Evolutionary conservation across 2,888 invertebrate genomes (phyloP), one percentile per base, ranked within the genome.

Genomic region (Isotomurus palustris): DNA sequence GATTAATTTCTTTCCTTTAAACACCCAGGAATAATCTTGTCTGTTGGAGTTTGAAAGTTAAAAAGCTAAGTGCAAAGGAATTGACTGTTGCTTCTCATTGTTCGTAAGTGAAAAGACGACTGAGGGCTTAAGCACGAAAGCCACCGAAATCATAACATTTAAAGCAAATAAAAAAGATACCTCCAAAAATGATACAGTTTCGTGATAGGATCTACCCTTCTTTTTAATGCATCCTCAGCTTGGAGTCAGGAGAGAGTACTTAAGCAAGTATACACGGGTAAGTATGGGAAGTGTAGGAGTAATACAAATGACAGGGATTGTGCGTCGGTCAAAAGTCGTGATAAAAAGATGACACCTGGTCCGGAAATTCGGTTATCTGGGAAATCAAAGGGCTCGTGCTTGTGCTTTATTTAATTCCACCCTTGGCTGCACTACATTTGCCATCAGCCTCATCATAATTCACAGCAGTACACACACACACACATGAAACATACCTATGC

Each of bases 341-440:
- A 68, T 69, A 67, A 69, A 68, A 69, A 62, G 69, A 69, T 69
- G 69, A 69, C 69, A 69, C 69, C 69, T 69, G 69, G 69, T 64
- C 69, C 66, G 69, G 67, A 69, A 66, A 64, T 62, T 66, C 62
- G 63, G 69, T 66, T 69, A 66, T 68, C 67, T 54, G 48, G 58
- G 58, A 57, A 66, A 64, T 61, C 60, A 63, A 63, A 60, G 60
- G 61, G 59, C 62, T 66, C 66, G 66, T 63, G 63, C 59, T 61
- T 58, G 60, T 60, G 60, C 63, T 60, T 63, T 63, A 63, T 54
- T 53, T 53, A 50, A 50, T 50, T 50, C 50, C 40, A 50, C 50
- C 50, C 49, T 27, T 38, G 36, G 40, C 36, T 50, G 14, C 35
- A 38, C 40, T 50, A 24, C 49, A 22, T 45, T 45, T 45, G 28